phyloP scores from a whole-genome alignment of 2,888 invertebrate genomes.

The Lepidonotus clava region DNA sequence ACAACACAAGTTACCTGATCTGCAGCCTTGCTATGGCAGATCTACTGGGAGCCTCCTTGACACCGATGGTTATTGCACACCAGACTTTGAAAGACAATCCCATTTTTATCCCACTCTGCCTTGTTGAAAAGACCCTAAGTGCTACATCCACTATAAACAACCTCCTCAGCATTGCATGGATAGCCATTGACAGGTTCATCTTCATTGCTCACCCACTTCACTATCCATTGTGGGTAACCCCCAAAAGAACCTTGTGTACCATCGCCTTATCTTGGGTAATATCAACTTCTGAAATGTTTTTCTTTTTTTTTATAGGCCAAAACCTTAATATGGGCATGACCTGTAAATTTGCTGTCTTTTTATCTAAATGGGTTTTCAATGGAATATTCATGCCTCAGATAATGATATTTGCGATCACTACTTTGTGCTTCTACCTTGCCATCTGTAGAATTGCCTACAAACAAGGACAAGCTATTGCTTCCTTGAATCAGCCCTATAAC shows the following conservation, averaged over 20 bases:
- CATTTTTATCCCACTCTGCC: not conserved
- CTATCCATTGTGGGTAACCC: not conserved
- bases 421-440: not conserved
- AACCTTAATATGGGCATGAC: not conserved
- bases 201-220: not conserved
- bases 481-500: not conserved
- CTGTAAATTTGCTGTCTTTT: not conserved
- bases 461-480: not conserved
- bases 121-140: not conserved
- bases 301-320: not conserved
- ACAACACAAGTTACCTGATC: not conserved
- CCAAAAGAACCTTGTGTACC: not conserved
- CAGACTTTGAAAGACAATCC: not conserved
- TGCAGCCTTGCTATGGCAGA: not conserved
- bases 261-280: not conserved
- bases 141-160: not conserved
- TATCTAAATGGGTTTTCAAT: not conserved
- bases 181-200: not conserved
- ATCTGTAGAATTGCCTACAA: not conserved
- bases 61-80: not conserved
- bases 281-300: not conserved
- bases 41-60: not conserved
- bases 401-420: not conserved
- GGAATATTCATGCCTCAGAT: not conserved
- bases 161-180: not conserved